A percentile compares a stretch with the other conserved stretches of the same genome.
Evolutionary conservation across 2,113 vertebrate species (phyloP).

Genomic region (Tragelaphus strepsiceros): DNA sequence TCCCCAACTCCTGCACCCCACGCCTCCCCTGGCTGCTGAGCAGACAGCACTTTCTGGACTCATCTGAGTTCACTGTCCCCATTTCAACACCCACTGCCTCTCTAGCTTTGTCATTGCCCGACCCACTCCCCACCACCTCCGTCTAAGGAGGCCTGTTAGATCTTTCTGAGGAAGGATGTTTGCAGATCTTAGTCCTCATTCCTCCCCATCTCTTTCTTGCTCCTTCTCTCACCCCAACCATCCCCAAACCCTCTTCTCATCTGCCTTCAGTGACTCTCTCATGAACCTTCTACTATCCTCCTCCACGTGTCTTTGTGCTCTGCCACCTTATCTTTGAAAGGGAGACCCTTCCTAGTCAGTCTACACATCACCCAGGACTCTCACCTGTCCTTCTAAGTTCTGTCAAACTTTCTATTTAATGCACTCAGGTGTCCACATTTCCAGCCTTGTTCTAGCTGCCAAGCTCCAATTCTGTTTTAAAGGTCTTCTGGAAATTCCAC

Average conservation of each 20-base stretch:
- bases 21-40: neutral
- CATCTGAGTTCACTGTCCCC: neutral
- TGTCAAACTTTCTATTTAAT: neutral
- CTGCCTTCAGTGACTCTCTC: neutral
- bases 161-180: neutral
- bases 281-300: neutral
- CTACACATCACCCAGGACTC: neutral
- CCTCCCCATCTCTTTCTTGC: neutral
- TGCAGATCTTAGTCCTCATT: neutral
- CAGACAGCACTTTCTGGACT: neutral
- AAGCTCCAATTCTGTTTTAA: neutral
- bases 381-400: neutral
- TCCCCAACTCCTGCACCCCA: neutral
- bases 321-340: neutral
- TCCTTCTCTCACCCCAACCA: neutral
- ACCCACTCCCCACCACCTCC: too few relatives aligned
- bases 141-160: rapidly evolving
- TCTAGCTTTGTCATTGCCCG: neutral
- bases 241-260: neutral
- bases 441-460: neutral
- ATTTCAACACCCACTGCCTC: neutral
- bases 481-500: neutral
- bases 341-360: neutral
- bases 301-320: neutral
- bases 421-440: neutral